phyloP scores from a whole-genome alignment of 2,888 invertebrate species.

The Sericinus montela region DNA sequence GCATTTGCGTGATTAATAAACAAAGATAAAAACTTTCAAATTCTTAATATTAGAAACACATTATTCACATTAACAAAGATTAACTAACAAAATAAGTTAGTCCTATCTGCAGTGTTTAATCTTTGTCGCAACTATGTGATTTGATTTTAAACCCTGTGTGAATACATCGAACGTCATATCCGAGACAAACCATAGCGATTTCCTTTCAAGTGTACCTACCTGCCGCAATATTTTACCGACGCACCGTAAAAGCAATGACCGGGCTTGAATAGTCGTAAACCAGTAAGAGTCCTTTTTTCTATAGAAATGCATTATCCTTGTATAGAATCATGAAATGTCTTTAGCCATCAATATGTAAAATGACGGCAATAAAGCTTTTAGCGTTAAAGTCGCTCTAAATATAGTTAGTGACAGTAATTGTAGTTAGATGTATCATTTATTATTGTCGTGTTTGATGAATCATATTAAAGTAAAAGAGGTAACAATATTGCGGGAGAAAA shows the following conservation, averaged over 20 bases:
- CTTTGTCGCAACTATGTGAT: slow-evolving; percentile 43
- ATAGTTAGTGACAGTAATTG: background rate
- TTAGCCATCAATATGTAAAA: slow-evolving; percentile 11
- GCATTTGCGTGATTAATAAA: too few relatives aligned
- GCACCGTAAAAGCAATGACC: slow-evolving; percentile 19
- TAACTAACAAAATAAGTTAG: too few relatives aligned
- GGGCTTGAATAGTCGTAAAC: slow-evolving; percentile 9
- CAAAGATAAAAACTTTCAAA: too few relatives aligned
- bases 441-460: too few relatives aligned
- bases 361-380: background rate
- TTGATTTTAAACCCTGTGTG: slow-evolving; percentile 44
- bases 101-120: slow-evolving; percentile 27
- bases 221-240: slow-evolving; percentile 23
- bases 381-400: background rate
- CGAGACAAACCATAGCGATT: slow-evolving; percentile 44
- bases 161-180: slow-evolving; percentile 46
- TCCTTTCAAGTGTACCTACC: slow-evolving; percentile 42
- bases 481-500: too few relatives aligned
- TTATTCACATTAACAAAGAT: too few relatives aligned
- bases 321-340: slow-evolving; percentile 3
- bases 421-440: background rate
- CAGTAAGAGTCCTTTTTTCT: slow-evolving; percentile 6
- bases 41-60: too few relatives aligned
- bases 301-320: slow-evolving; percentile 7
- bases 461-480: too few relatives aligned